Percentiles rank a stretch among this genome's conserved stretches.
phyloP scores from a whole-genome alignment of 2,113 vertebrate genomes.

The Erinaceus europaeus region DNA sequence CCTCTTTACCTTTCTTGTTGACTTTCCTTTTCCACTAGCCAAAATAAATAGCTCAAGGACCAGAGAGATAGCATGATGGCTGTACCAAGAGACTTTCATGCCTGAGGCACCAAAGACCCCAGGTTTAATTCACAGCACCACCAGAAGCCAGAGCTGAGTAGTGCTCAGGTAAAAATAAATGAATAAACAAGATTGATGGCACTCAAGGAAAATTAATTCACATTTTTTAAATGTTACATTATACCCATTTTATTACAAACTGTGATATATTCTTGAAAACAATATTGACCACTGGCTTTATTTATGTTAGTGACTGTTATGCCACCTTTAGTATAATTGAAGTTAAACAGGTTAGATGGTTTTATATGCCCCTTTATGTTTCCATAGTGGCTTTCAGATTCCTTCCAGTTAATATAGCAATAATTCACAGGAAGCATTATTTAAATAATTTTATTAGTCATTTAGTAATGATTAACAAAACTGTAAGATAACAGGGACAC shows the following conservation, averaged over 20 bases:
- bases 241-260: not conserved
- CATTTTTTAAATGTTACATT: not conserved
- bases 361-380: not conserved
- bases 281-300: not conserved
- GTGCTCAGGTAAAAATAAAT: not conserved
- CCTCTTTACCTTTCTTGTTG: not conserved
- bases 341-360: not conserved
- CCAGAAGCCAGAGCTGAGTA: no score
- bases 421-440: conserved; percentile 20
- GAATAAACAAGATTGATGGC: not conserved
- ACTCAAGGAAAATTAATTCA: not conserved
- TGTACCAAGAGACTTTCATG: no score
- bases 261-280: not conserved
- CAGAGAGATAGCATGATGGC: no score
- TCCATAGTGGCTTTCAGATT: not conserved
- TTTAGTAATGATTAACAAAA: not conserved
- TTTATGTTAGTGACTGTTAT: not conserved
- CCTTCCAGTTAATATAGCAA: not conserved
- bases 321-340: not conserved
- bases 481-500: no score
- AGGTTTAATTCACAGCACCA: no score
- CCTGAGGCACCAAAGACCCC: no score
- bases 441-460: no score
- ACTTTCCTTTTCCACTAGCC: not conserved
- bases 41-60: not conserved